A percentile compares a stretch with the other conserved stretches of the same genome.
These are phyloP conservation scores for Crax fasciolata DNA, from an alignment of 2,797 vertebrate species.

Conservation along the genomic window DNA sequence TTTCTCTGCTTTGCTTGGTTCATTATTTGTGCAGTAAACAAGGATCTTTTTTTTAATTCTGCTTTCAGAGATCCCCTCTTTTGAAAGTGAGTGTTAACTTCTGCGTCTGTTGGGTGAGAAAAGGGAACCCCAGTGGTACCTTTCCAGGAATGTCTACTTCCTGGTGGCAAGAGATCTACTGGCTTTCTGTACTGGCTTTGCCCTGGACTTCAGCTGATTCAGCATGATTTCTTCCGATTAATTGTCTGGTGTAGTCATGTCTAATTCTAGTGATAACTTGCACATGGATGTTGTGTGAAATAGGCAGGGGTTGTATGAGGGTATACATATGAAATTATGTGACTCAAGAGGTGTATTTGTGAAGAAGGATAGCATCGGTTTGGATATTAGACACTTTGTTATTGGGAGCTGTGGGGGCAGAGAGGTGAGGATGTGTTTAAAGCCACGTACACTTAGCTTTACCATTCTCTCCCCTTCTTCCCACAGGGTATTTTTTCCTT, in stretches of 20 bases:
- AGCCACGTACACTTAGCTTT: neutral
- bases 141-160: neutral
- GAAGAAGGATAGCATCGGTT: neutral
- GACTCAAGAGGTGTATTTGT: neutral
- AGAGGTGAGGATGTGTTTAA: neutral
- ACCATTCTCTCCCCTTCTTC: neutral
- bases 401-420: neutral
- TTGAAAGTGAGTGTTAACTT: neutral
- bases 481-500: neutral
- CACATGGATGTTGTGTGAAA: neutral
- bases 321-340: neutral
- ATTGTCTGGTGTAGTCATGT: neutral
- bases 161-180: neutral
- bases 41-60: neutral
- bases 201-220: neutral
- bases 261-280: neutral
- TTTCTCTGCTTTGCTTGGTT: neutral
- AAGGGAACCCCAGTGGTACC: neutral
- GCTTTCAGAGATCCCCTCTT: neutral
- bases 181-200: neutral
- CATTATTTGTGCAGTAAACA: neutral
- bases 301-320: neutral
- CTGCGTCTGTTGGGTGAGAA: neutral
- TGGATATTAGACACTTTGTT: neutral
- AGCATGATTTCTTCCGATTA: neutral